A percentile compares a stretch with the other conserved stretches of the same genome.
Conservation (phyloP, 2,888 invertebrate genomes). For the Trisateles emortualis region DNA sequence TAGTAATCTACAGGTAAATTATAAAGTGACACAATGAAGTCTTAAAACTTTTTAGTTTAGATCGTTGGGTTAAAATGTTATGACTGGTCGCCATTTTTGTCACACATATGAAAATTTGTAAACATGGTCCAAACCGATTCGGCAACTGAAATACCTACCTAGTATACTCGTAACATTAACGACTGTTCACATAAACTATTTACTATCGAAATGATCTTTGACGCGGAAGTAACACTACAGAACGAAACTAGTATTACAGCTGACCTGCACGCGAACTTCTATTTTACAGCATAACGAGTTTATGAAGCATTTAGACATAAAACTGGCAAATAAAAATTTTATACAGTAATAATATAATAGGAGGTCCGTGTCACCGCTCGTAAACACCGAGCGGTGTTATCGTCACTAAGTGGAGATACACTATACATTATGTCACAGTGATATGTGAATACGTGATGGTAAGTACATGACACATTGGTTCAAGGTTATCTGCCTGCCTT, state of each 20-base stretch:
- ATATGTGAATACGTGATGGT: not conserved
- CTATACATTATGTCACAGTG: not conserved
- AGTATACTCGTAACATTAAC: not conserved
- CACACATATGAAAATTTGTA: no score
- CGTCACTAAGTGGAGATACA: not conserved
- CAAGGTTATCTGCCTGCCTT: not conserved
- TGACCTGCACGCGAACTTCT: not conserved
- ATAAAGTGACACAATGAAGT: no score
- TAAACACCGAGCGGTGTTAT: not conserved
- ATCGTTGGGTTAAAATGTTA: no score
- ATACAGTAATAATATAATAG: not conserved
- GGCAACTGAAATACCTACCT: not conserved
- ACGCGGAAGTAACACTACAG: not conserved
- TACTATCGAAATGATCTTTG: not conserved
- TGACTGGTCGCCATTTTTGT: no score
- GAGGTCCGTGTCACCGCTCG: no score
- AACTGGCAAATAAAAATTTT: conserved; percentile 1
- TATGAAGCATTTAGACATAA: conserved; percentile 14
- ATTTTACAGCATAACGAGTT: not conserved
- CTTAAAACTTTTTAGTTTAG: no score
- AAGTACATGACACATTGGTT: not conserved
- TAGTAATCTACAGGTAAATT: no score
- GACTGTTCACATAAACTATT: not conserved
- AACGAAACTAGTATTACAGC: not conserved
- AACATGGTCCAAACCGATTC: not conserved